A percentile compares a stretch with the other conserved stretches of the same genome.
Evolutionary conservation across 1,140 invertebrate species (phyloP).

Genomic region (Drosophila micromelanica): DNA sequence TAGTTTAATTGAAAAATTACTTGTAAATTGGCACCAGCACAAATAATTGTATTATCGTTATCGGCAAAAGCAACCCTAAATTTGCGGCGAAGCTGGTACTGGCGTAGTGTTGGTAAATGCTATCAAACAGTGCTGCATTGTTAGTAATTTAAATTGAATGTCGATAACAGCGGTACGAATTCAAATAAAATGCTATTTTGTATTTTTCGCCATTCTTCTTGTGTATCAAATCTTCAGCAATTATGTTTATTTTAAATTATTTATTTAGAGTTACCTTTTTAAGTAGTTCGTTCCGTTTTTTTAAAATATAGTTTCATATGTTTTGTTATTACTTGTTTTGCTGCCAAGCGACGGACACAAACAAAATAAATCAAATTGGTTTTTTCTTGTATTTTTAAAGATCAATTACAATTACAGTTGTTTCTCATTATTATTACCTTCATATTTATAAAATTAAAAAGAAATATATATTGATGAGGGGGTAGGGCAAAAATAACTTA

Average conservation of each 20-base stretch:
- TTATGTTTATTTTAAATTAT: slow-evolving; percentile 55
- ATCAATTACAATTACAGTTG: slow-evolving; percentile 79
- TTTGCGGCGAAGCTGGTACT: not conserved
- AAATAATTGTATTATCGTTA: slow-evolving; percentile 33
- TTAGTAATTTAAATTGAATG: not conserved
- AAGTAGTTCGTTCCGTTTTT: slow-evolving; percentile 66
- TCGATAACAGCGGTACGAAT: not conserved
- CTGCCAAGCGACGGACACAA: slow-evolving; percentile 68
- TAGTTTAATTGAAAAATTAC: slow-evolving; percentile 55
- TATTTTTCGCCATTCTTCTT: not conserved
- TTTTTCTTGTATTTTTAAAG: slow-evolving; percentile 75
- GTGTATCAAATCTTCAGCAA: slow-evolving; percentile 28
- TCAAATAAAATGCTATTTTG: not conserved
- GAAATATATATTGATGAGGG: slow-evolving; percentile 79
- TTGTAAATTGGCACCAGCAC: slow-evolving; percentile 41
- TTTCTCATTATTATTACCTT: slow-evolving; percentile 81
- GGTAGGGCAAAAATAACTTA: slow-evolving; percentile 75
- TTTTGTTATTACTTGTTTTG: slow-evolving; percentile 46
- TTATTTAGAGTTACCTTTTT: slow-evolving; percentile 76
- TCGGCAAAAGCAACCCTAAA: slow-evolving; percentile 32
- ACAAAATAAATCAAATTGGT: slow-evolving; percentile 68
- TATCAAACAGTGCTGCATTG: not conserved
- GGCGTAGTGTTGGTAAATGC: slow-evolving; percentile 12
- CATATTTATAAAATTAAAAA: slow-evolving; percentile 83
- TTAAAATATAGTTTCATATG: slow-evolving; percentile 9